Evolutionary conservation across 2,888 invertebrate genomes (phyloP), one percentile per base, ranked within the genome.

Genomic region (Parelbella ahira): DNA sequence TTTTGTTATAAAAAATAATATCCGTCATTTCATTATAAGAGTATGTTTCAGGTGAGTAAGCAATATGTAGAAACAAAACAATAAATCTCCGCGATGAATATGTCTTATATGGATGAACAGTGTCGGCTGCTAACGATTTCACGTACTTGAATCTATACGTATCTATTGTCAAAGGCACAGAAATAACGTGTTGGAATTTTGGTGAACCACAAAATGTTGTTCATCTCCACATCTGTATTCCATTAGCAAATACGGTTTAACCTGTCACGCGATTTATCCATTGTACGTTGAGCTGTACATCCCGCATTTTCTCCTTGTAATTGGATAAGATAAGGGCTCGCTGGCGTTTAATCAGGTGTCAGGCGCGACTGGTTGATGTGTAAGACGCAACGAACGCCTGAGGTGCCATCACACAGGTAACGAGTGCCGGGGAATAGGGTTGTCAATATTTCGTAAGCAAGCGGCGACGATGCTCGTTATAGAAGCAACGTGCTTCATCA

Each of bases 161-260:
- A 25, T 24, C 11, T 36, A 42, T 42, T 36, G 42, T 42, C 13
- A 44, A 37, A 37, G 25, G 37, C 9, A 30, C 20, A 20, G 37
- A 36, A 44, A 44, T 37, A 44, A 63, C 62, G 63, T 55, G 57
- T 58, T 60, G 61, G 66, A 69, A 76, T 75, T 69, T 70, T 53
- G 66, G 58, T 48, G 58, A 56, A 66, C 79, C 75, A 54, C 71
- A 71, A 63, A 73, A 80, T 77, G 69, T 77, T 74, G 74, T 68
- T 78, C 76, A 61, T 72, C 68, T 68, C 62, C 72, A 77, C 81
- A 79, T 79, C 72, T 82, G 77, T 80, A 80, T 84, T 81, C 80
- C 78, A 83, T 84, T 82, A 82, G 79, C 76, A 80, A 83, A 80
- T 74, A 79, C 65, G 70, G 72, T 75, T 80, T 74, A 75, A 65